phyloP scores from a whole-genome alignment of 2,113 vertebrate genomes.

The Urocynchramus pylzowi region DNA sequence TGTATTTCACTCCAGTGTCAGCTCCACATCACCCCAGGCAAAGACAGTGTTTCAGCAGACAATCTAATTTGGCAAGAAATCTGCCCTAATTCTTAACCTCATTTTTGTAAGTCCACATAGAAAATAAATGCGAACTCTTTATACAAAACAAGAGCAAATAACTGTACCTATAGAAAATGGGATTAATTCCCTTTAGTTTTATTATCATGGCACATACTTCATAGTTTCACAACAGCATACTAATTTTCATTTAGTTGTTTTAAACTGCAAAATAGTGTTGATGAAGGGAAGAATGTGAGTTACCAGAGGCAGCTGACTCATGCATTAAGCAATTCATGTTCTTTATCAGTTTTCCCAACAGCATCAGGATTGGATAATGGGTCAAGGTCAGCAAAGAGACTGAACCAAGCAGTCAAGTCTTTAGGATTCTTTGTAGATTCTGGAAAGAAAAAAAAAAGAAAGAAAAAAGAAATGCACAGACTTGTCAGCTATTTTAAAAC shows the following conservation, averaged over 20 bases:
- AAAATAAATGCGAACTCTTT: conserved; percentile 54
- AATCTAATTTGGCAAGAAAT: conserved; percentile 44
- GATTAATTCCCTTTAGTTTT: conserved; percentile 64
- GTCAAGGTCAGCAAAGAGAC: conserved; percentile 95
- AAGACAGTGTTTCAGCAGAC: conserved; percentile 27
- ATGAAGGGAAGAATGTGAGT: conserved; percentile 33
- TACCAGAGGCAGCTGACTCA: conserved; percentile 66
- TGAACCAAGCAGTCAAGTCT: conserved; percentile 92
- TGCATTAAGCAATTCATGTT: conserved; percentile 92
- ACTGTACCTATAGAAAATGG: conserved; percentile 71
- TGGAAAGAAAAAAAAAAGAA: conserved; percentile 13
- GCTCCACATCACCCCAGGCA: not conserved
- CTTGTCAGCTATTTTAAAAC: conserved; percentile 10
- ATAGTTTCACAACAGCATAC: conserved; percentile 68
- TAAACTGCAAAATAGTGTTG: not conserved
- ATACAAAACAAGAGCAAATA: conserved; percentile 69
- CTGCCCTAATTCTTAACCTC: conserved; percentile 27
- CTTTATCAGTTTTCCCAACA: conserved; percentile 85
- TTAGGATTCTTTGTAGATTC: conserved; percentile 77
- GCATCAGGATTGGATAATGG: conserved; percentile 94
- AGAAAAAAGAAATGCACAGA: not conserved
- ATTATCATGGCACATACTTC: conserved; percentile 75
- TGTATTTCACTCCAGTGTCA: conserved; percentile 28
- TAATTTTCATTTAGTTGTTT: conserved; percentile 8
- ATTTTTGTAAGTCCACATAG: conserved; percentile 28